Evolutionary conservation across 1,140 invertebrate species (phyloP).

Genomic region (Drosophila eugracilis): DNA sequence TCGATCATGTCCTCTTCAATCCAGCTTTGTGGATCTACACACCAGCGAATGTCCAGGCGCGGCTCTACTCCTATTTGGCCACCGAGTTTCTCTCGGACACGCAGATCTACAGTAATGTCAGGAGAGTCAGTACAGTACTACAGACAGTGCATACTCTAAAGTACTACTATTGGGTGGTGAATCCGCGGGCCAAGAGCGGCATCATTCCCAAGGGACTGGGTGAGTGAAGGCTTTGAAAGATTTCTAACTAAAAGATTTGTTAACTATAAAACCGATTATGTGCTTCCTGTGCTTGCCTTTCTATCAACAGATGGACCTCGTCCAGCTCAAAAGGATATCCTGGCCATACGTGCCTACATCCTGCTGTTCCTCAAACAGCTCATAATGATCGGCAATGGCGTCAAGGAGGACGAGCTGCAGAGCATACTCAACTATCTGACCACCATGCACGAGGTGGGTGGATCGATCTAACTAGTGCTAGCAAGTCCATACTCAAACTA

Average conservation of each 20-base stretch:
- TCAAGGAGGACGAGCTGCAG: conserved; percentile 99
- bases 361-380: conserved; percentile 97
- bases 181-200: conserved; percentile 97
- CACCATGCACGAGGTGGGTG: conserved; percentile 95
- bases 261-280: not conserved
- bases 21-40: conserved; percentile 99
- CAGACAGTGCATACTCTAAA: conserved; percentile 99
- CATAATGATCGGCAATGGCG: conserved; percentile 98
- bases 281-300: not conserved
- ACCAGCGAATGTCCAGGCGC: conserved; percentile 97
- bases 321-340: conserved; percentile 96
- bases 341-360: conserved; percentile 97
- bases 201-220: conserved; percentile 97
- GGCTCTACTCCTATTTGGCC: conserved; percentile 98
- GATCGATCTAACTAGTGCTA: not conserved
- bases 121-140: conserved; percentile 97
- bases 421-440: conserved; percentile 99
- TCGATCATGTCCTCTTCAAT: conserved; percentile 99
- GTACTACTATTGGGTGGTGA: conserved; percentile 99
- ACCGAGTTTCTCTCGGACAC: conserved; percentile 99
- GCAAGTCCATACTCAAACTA: too few species aligned
- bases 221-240: too few species aligned
- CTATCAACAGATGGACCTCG: conserved; percentile 92
- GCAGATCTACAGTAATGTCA: conserved; percentile 98
- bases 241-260: too few species aligned